Conservation (phyloP, 2,888 invertebrate species). For the Urechis unicinctus region DNA sequence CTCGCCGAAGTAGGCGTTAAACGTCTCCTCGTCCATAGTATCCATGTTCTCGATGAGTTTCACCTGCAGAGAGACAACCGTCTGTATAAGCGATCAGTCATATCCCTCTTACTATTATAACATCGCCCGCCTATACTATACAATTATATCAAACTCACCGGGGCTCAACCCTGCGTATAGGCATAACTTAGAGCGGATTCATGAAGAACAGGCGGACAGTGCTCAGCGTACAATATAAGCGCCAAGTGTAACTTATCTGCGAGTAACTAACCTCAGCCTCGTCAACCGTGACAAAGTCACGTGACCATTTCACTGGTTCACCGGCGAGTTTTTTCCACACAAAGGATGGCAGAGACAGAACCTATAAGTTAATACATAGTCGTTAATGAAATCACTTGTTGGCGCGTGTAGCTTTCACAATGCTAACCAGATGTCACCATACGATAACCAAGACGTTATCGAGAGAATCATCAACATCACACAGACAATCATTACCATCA, state of each 20-base stretch:
- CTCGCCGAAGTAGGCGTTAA: conserved; percentile 22
- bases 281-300: conserved; percentile 45
- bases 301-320: conserved; percentile 40
- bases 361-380: conserved; percentile 19
- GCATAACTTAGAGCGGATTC: no score
- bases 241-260: no score
- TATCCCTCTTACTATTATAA: no score
- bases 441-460: background rate
- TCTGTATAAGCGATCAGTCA: no score
- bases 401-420: no score
- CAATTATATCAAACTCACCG: no score
- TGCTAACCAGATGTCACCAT: no score
- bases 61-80: conserved; percentile 36
- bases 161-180: no score
- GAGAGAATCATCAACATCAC: background rate
- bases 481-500: background rate
- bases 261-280: conserved; percentile 40
- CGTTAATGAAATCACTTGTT: background rate
- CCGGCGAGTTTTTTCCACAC: conserved; percentile 48
- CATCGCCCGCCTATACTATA: no score
- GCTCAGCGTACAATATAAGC: no score
- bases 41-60: conserved; percentile 35
- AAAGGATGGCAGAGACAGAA: conserved; percentile 41
- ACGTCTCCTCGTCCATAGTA: conserved; percentile 31
- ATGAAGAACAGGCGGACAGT: no score